Evolutionary conservation across 2,113 vertebrate genomes (phyloP).

Genomic region (Ciconia maguari): DNA sequence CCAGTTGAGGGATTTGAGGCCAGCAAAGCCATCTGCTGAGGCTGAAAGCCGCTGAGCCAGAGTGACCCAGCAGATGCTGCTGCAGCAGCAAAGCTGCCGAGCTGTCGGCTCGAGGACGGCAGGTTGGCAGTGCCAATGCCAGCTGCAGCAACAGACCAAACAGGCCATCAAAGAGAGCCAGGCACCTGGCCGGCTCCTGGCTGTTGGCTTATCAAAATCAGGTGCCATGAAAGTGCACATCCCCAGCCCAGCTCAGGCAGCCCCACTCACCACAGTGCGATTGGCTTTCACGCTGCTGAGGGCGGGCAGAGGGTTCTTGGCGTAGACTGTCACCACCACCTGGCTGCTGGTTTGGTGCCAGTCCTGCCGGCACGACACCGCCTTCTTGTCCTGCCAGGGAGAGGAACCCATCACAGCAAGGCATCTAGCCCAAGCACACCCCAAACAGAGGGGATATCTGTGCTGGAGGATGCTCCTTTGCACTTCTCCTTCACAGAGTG

Average conservation of each 20-base stretch:
- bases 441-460: not conserved
- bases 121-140: not conserved
- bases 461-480: not conserved
- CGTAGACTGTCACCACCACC: conserved; percentile 89
- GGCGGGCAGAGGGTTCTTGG: conserved; percentile 83
- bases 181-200: too few species aligned
- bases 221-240: fast-evolving
- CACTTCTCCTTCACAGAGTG: not conserved
- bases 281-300: conserved; percentile 84
- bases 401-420: fast-evolving
- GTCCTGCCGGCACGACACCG: conserved; percentile 87
- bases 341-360: conserved; percentile 92
- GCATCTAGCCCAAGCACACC: not conserved
- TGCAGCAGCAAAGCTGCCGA: fast-evolving
- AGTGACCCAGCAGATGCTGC: not conserved
- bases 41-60: not conserved
- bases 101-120: fast-evolving
- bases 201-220: not conserved
- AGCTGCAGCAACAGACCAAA: not conserved
- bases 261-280: conserved; percentile 82
- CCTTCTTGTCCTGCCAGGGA: conserved; percentile 79
- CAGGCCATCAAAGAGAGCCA: not conserved
- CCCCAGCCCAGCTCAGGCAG: not conserved
- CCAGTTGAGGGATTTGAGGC: not conserved
- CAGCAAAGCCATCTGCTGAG: not conserved